These are phyloP conservation scores for Callipepla californica DNA, from an alignment of 2,113 vertebrate species.

Conservation along the genomic window DNA sequence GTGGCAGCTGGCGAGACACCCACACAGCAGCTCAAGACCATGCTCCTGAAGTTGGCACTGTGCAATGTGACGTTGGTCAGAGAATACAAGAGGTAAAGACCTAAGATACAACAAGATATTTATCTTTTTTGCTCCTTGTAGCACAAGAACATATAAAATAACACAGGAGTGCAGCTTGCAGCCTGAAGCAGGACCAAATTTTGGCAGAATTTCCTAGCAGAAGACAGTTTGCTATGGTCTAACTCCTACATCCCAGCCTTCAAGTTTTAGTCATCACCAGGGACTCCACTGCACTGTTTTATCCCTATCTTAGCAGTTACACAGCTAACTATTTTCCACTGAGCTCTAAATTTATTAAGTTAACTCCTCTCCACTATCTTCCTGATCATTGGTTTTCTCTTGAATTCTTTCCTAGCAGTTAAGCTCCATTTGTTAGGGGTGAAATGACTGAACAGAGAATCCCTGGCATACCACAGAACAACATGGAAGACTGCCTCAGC, in stretches of 20 bases:
- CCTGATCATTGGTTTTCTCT: background rate
- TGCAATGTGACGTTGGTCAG: background rate
- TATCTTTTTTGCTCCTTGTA: background rate
- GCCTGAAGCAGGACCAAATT: background rate
- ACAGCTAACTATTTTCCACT: background rate
- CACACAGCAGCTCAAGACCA: background rate
- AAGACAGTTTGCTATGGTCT: slow-evolving; percentile 41
- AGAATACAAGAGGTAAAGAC: background rate
- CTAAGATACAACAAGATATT: background rate
- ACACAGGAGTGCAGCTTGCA: background rate
- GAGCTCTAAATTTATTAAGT: background rate
- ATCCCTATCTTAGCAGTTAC: background rate
- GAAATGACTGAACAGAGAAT: background rate
- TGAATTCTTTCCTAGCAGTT: background rate
- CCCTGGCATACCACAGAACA: background rate
- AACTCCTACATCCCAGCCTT: slow-evolving; percentile 61
- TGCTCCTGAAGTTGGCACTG: background rate
- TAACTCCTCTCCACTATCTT: background rate
- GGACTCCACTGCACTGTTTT: slow-evolving; percentile 1
- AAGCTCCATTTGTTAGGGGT: background rate
- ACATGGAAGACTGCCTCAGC: background rate
- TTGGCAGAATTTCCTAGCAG: slow-evolving; percentile 28
- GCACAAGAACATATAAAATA: background rate
- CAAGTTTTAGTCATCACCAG: slow-evolving; percentile 51
- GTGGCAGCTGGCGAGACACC: slow-evolving; percentile 60